Conservation (phyloP, 2,113 vertebrate genomes). For the Callipepla squamata region DNA sequence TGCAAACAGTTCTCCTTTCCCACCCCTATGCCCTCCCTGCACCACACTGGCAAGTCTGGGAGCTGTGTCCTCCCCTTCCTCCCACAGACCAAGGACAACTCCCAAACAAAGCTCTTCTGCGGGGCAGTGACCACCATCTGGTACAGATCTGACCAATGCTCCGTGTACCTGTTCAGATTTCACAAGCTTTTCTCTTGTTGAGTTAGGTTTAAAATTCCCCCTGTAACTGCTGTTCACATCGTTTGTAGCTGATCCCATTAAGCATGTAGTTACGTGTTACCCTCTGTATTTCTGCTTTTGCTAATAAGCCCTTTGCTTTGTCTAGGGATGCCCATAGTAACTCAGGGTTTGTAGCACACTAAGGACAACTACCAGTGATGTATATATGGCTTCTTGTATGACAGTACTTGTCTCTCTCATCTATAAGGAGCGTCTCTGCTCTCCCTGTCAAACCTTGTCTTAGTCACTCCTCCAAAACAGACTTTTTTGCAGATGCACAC, state of each 20-base stretch:
- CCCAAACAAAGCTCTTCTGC: neutral
- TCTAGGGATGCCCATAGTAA: neutral
- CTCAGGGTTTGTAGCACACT: neutral
- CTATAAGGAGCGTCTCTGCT: neutral
- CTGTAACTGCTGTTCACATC: neutral
- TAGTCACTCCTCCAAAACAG: neutral
- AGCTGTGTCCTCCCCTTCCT: neutral
- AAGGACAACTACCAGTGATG: neutral
- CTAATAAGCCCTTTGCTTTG: neutral
- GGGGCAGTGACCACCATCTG: fast-evolving
- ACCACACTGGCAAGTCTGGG: fast-evolving
- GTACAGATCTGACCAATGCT: neutral
- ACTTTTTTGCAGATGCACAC: neutral
- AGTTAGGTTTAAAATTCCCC: neutral
- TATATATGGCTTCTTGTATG: neutral
- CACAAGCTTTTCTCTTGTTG: neutral
- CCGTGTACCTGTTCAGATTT: fast-evolving
- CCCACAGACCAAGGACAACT: neutral
- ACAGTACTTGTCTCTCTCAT: neutral
- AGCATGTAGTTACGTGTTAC: neutral
- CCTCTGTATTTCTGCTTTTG: neutral
- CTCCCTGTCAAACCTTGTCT: neutral
- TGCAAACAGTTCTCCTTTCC: neutral
- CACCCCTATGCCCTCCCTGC: fast-evolving
- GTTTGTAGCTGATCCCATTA: neutral